Base-by-base conservation (phyloP, 2,113 vertebrate species). In the Caranx ignobilis region DNA sequence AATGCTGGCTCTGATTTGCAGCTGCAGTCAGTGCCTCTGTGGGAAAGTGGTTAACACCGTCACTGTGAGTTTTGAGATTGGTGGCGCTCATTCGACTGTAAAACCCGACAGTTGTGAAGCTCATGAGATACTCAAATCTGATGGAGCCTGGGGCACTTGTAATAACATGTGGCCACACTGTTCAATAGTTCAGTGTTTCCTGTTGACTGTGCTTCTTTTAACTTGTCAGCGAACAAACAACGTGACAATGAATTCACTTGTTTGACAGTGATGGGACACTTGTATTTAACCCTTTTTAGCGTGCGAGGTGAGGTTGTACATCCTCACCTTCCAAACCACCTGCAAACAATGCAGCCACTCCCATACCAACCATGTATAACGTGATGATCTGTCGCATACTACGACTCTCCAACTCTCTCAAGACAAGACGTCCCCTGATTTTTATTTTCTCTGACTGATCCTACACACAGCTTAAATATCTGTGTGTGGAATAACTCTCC, bases 301-400 rank as follows among this genome's bases (percentile, higher is more conserved):
- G 21, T n/a, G 11, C 11, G 35, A 31, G 34, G 34, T 26, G 26
- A 26, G 19, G 11, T 26, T 80, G 52, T 18, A 43, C 48, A 12
- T 75, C 64, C 57, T 73, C 62, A 73, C 35, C 54, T 80, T 52
- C 34, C 18, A 34, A 75, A 70, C 43, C 32, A 34, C 43, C 13
- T 8, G 7, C 4, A 19, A n/a, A 35, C 67, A 71, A 3, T 31
- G 11, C 61, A 59, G 26, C 59, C 47, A 55, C 67, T 67, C 45
- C 18, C 6, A 34, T 5, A 13, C 54, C 59, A 39, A 19, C 60
- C 15, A 15, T 61, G 21, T 55, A 52, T 60, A 3, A 72, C 16
- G 13, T 5, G 3, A 47, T 45, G 6, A 52, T 52, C 31, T 52
- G 2, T 11, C 13, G 10, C 10, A 32, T 37, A 43, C 55, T 64